Base-by-base conservation (phyloP, 1,140 invertebrate genomes). In the Brevipalpus yothersi region DNA sequence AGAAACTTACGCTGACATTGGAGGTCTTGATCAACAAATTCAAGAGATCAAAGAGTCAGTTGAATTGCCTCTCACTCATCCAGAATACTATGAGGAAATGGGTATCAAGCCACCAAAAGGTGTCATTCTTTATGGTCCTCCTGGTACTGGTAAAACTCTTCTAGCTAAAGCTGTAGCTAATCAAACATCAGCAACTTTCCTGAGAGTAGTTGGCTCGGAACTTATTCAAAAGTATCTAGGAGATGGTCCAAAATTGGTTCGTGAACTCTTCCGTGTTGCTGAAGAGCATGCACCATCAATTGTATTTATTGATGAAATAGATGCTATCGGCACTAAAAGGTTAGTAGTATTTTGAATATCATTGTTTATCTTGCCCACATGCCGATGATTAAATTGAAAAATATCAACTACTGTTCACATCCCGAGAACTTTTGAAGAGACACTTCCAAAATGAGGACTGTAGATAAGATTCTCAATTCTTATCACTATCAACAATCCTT, bases 71-170 rank as follows among this genome's bases (percentile, higher is more conserved):
- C 72, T 99, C 15, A 99, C 95, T 41, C 95, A 99, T 78, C 94
- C 94, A 15, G 95, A 99, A 73, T 98, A 98, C 73, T 99, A 99
- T 71, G 94, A 99, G 74, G 94, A 99, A 75, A 99, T 99, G 94
- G 95, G 95, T 62, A 99, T 99, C 61, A 93, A 94, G 70, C 93
- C 95, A 21, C 95, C 95, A 0, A 98, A 99, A 72, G 95, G 95
- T 64, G 95, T 99, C 8, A 98, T 99, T 70, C 75, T 99, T 10
- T 98, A 99, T 75, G 95, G 94, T 0, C 83, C 89, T 54, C 94
- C 94, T 2, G 95, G 95, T 40, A 99, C 95, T 55, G 77, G 93
- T 0, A 99, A 99, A 75, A 99, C 95, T 1, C 75, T 99, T 15
- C 72, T 99, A 23, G 95, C 95, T 5, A 99, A 98, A 75, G 95